Evolutionary conservation across 2,797 vertebrate species (phyloP), one percentile per base, ranked within the genome.

Genomic region (Uromys caudimaculatus): DNA sequence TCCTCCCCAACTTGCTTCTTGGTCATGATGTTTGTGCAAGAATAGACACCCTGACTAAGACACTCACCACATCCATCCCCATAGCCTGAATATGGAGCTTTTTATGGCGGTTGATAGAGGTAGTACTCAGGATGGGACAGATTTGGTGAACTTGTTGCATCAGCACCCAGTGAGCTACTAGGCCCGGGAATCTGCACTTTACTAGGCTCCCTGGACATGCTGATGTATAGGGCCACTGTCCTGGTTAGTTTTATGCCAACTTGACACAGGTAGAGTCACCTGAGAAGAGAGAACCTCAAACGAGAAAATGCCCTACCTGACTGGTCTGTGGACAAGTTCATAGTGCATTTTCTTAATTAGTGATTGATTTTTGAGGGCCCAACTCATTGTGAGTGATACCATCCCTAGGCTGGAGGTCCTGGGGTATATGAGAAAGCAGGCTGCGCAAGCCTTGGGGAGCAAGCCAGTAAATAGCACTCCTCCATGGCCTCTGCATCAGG

Each of bases 1-100:
- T n/a, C 69, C n/a, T 38, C n/a, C 8, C n/a, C n/a, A 71, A 21
- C 69, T 71, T 71, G 69, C 69, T 71, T 38, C 69, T 71, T 38
- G 35, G 67, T 71, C 67, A 71, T 21, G 67, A 71, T 71, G 35
- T 71, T 71, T 71, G 69, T 67, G 64, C 1, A 71, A 8, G 17
- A 38, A 71, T 38, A 38, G 17, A 71, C 38, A 38, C 8, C 17
- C 2, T 3, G 17, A 35, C 19, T 50, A 56, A 38, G 16, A 54
- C 11, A 71, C 8, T 10, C 27, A 23, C 38, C 4, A 6, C 17
- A 17, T 5, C 6, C 1, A 17, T 10, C 8, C 21, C 9, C 2
- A n/a, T 12, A 73, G n/a, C 69, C 38, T 71, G 38, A 67, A 6
- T 47, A 8, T 54, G 32, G 58, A 21, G 6, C 6, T 29, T 50